Percentiles rank a stretch among this genome's conserved stretches.
These are phyloP conservation scores for Cebidichthys violaceus DNA, from an alignment of 2,113 vertebrate species.

Conservation along the genomic window DNA sequence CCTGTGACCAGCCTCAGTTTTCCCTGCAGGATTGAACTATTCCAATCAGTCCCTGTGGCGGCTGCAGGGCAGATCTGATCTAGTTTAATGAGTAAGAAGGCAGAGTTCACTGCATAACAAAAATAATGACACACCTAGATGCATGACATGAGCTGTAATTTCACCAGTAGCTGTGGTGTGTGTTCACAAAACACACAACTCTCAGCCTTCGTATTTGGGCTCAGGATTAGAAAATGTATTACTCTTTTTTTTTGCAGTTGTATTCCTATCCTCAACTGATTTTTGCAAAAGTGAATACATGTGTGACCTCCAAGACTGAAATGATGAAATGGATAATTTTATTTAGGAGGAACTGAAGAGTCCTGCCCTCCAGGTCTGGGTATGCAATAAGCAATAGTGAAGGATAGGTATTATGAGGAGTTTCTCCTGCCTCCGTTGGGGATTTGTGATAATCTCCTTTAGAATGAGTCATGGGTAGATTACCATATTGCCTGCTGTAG, in stretches of 20 bases:
- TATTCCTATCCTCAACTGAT: neutral
- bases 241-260: neutral
- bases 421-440: constrained; percentile 76
- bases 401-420: constrained; percentile 74
- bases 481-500: constrained; percentile 72
- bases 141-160: constrained; percentile 41
- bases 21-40: constrained; percentile 38
- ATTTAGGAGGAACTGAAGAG: constrained; percentile 52
- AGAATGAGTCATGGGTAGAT: constrained; percentile 77
- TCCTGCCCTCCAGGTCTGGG: constrained; percentile 67
- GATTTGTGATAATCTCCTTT: constrained; percentile 79
- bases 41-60: constrained; percentile 34
- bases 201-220: constrained; percentile 2
- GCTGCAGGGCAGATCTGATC: constrained; percentile 50
- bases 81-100: constrained; percentile 54
- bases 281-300: constrained; percentile 10
- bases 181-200: constrained; percentile 3
- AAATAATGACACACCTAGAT: constrained; percentile 39
- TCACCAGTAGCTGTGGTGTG: constrained; percentile 21
- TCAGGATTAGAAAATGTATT: constrained; percentile 7
- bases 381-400: constrained; percentile 69
- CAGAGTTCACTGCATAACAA: constrained; percentile 55
- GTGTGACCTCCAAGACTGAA: neutral
- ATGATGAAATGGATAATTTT: constrained; percentile 40
- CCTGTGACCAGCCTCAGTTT: constrained; percentile 29